These are phyloP conservation scores for Ploceus nigricollis DNA, from an alignment of 2,113 vertebrate genomes.

Conservation along the genomic window DNA sequence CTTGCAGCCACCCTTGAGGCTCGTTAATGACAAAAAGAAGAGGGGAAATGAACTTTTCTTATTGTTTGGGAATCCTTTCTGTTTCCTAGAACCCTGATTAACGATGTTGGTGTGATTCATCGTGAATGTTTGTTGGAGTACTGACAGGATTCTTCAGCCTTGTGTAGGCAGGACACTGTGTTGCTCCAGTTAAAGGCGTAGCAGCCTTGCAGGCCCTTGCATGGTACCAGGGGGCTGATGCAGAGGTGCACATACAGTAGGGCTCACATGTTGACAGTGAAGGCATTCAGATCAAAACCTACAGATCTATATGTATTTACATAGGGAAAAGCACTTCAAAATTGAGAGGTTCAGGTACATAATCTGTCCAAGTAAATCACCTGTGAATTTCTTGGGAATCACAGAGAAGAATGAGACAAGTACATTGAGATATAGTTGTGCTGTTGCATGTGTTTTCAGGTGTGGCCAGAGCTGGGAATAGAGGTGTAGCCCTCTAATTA, in stretches of 20 bases:
- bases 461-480: conserved; percentile 14
- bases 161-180: not conserved
- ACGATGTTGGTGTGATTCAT: not conserved
- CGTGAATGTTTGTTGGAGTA: not conserved
- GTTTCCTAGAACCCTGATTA: not conserved
- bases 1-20: not conserved
- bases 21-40: not conserved
- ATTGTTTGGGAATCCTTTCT: not conserved
- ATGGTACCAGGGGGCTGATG: not conserved
- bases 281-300: not conserved
- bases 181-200: not conserved
- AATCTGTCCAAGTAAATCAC: not conserved
- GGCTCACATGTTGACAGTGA: not conserved
- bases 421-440: not conserved
- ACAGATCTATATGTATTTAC: not conserved
- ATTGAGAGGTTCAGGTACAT: not conserved
- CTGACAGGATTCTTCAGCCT: not conserved
- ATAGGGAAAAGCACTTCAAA: not conserved
- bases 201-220: not conserved
- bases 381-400: not conserved
- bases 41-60: not conserved
- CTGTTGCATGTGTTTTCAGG: not conserved
- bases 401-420: not conserved
- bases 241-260: accelerated
- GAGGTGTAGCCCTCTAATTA: conserved; percentile 1